A percentile compares a stretch with the other conserved stretches of the same genome.
phyloP scores from a whole-genome alignment of 2,888 invertebrate genomes.

The Hetaerina titia region DNA sequence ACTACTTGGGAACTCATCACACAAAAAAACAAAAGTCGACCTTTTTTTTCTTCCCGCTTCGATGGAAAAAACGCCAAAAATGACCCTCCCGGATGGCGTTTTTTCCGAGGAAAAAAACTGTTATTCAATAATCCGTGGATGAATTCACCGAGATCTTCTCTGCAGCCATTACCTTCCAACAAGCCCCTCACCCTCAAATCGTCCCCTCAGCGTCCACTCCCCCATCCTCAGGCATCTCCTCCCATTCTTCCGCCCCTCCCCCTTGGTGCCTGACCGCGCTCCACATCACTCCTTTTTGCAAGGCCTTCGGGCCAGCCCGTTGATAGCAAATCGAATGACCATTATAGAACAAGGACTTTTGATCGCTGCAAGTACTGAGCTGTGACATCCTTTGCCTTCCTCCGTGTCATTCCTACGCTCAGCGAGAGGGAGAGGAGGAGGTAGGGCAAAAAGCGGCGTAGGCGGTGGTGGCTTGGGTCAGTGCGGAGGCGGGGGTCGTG shows the following conservation, averaged over 20 bases:
- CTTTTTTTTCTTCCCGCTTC: background rate
- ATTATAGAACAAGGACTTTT: constrained; percentile 52
- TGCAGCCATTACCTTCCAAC: constrained; percentile 11
- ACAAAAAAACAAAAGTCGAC: constrained; percentile 26
- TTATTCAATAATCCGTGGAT: constrained; percentile 45
- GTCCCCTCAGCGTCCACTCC: background rate
- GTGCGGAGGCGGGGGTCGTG: background rate
- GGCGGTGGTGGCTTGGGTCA: background rate
- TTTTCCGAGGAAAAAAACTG: constrained; percentile 18
- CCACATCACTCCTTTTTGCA: background rate
- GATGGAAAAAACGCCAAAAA: constrained; percentile 35
- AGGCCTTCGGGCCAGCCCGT: background rate
- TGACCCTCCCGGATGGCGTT: constrained; percentile 5
- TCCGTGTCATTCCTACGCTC: constrained; percentile 3
- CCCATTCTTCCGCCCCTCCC: background rate
- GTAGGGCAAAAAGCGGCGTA: background rate
- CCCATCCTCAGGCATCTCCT: background rate
- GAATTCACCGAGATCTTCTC: constrained; percentile 42
- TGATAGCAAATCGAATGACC: constrained; percentile 45
- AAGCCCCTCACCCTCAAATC: background rate
- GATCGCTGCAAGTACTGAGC: constrained; percentile 29
- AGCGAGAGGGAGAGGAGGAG: background rate
- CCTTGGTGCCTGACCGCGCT: background rate
- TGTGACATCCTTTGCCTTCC: constrained; percentile 35
- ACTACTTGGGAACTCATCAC: constrained; percentile 39